Evolutionary conservation across 2,888 invertebrate species (phyloP), one percentile per base, ranked within the genome.

Genomic region (Clanis bilineata): DNA sequence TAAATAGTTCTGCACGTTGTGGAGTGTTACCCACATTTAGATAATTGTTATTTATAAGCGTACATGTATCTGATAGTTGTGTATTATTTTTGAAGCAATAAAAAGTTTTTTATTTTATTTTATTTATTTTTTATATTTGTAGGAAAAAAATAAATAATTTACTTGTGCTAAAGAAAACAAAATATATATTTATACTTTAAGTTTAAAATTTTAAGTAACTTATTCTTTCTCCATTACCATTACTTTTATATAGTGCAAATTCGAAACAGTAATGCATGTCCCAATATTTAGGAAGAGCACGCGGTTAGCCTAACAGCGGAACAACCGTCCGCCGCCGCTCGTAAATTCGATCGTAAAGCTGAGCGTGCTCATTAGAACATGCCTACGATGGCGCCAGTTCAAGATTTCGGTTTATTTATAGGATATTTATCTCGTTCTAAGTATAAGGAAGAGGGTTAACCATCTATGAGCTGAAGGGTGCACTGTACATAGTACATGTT

Each of bases 281-380:
- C 64, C 68, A 45, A 45, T 45, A 25, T 45, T 25, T n/a, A 45
- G 25, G 25, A 28, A 47, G 28, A 28, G 25, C 23, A 15, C 7
- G 28, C 71, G 15, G 47, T 47, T 28, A n/a, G 15, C n/a, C 7
- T 67, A 67, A 68, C 66, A 68, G 70, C 71, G 72, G 68, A 66
- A 70, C 67, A 67, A 15, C 47, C 15, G 15, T 28, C 60, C 66
- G 69, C 61, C 64, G 65, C 58, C 65, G 73, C 68, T 81, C 83
- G 77, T 83, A 81, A 83, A 83, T 66, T 59, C 65, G 70, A 63
- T 79, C 83, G 76, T 85, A 83, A 84, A 82, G 70, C 76, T 77
- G 74, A 74, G 74, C 69, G 74, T 72, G 77, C 73, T 80, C 80
- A 80, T 83, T 79, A 79, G 74, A 75, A 72, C 74, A 76, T 72